These are phyloP conservation scores for Trichonephila clavipes DNA, from an alignment of 1,140 invertebrate species.

Conservation along the genomic window DNA sequence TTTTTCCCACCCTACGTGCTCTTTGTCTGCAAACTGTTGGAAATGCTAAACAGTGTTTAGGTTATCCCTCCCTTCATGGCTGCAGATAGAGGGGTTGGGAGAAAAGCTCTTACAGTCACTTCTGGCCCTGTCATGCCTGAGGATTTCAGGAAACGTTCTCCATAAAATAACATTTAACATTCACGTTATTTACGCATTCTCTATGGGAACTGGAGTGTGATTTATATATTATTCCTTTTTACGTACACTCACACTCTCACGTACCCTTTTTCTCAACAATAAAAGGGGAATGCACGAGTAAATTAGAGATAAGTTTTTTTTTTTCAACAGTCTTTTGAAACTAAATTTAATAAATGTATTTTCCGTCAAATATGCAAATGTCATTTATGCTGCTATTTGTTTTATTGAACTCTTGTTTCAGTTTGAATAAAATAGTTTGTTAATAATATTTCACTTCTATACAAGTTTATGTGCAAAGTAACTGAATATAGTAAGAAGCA, in stretches of 20 bases:
- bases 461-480: too few species aligned
- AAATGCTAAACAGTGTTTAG: conserved; percentile 54
- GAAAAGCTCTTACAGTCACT: conserved; percentile 10
- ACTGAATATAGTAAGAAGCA: too few species aligned
- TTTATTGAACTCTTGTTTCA: too few species aligned
- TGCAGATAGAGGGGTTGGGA: not conserved
- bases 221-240: conserved; percentile 1
- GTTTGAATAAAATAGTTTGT: too few species aligned
- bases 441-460: too few species aligned
- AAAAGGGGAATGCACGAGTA: not conserved
- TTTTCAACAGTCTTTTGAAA: not conserved
- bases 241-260: not conserved
- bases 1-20: conserved; percentile 53
- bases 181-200: not conserved
- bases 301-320: not conserved
- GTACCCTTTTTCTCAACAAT: not conserved
- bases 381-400: too few species aligned
- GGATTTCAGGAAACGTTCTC: not conserved
- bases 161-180: conserved; percentile 50
- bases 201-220: not conserved
- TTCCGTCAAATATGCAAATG: not conserved
- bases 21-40: conserved; percentile 48
- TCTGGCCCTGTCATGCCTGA: conserved; percentile 1
- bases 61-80: not conserved
- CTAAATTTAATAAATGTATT: not conserved